phyloP scores from a whole-genome alignment of 1,140 invertebrate genomes.

The Eumeta japonica region DNA sequence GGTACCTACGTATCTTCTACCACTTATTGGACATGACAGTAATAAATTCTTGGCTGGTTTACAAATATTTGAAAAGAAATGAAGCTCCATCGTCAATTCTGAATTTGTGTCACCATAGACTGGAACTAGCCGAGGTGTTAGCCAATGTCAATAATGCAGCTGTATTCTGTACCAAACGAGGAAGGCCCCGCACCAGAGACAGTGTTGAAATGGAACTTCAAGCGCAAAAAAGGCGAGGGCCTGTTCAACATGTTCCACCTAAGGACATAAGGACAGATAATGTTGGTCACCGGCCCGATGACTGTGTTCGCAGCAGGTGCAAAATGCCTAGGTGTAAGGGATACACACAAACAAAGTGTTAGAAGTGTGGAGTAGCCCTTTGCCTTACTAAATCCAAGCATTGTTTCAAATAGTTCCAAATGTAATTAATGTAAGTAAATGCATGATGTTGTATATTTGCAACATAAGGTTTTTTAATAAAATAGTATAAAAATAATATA shows the following conservation, averaged over 20 bases:
- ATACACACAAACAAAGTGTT: no score
- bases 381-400: no score
- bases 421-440: no score
- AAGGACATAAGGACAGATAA: constrained; percentile 25
- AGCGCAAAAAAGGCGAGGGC: constrained; percentile 23
- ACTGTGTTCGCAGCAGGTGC: no score
- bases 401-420: no score
- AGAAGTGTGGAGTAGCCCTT: no score
- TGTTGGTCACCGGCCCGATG: constrained; percentile 24
- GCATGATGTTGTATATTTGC: no score
- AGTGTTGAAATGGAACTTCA: constrained; percentile 22
- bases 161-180: constrained; percentile 25
- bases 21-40: constrained; percentile 42
- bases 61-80: constrained; percentile 22
- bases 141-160: constrained; percentile 20
- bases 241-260: constrained; percentile 22
- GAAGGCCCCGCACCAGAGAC: constrained; percentile 19
- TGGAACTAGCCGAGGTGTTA: constrained; percentile 24
- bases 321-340: no score
- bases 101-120: constrained; percentile 22
- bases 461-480: no score
- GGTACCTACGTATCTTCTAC: no score
- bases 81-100: constrained; percentile 18
- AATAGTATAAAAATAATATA: no score
- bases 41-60: constrained; percentile 23